Evolutionary conservation across 92 coral and sea anemone genomes (phyloP), one percentile per base, ranked within the genome.

Genomic region (Montipora capitata): DNA sequence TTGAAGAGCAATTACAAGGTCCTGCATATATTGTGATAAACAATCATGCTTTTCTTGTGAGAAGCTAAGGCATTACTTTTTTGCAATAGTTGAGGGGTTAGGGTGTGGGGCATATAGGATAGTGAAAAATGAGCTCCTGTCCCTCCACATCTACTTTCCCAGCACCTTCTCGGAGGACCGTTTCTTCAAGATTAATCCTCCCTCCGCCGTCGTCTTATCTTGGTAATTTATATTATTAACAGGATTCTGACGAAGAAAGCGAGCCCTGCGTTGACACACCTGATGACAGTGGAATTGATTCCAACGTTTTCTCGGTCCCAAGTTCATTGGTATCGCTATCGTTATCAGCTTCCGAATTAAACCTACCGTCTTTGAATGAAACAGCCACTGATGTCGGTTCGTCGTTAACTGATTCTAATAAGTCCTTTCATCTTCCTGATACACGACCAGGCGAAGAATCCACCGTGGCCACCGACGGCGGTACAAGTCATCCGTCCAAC

Each of bases 281-380:
- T 56, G 62, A 56, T 56, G 62, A 56, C 62, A 56, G 62, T 56
- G 62, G 62, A 56, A 10, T 56, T 56, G 62, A 56, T 56, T 56
- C n/a, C 62, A 56, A 56, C 62, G n/a, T 56, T 56, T 56, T 56
- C 62, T 56, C 62, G n/a, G 62, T 9, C 62, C 62, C 62, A 14
- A 56, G 62, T 56, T 56, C 62, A 56, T 56, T 14, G 62, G 62
- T 56, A 56, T 2, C n/a, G 11, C 62, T 14, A 4, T 56, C 62
- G n/a, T 10, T 56, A 56, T 56, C 62, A 56, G n/a, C 62, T 9
- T 56, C 62, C 62, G 13, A 56, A 56, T 56, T 14, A 56, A 56
- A 56, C 62, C 3, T 56, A 14, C 62, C n/a, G 62, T 14, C 3
- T 14, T 9, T 56, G 12, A 10, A 56, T 0, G 62, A 56, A 56